phyloP scores from a whole-genome alignment of 2,113 vertebrate genomes.

The Menura novaehollandiae region DNA sequence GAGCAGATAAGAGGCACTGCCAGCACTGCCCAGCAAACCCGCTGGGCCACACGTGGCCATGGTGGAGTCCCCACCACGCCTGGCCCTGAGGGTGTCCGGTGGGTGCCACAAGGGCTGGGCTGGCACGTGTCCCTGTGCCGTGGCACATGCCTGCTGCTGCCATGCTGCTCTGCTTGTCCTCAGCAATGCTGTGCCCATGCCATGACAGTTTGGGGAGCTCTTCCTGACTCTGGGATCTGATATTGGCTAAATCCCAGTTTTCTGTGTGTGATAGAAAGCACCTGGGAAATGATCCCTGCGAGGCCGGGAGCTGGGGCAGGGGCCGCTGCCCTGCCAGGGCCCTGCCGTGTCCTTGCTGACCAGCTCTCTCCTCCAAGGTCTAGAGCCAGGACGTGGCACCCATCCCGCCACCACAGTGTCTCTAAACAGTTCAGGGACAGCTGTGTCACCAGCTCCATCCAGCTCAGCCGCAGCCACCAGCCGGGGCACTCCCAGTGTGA shows the following conservation, averaged over 20 bases:
- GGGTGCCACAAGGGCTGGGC: background rate
- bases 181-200: rapidly evolving
- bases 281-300: background rate
- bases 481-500: rapidly evolving
- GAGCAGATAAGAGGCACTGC: background rate
- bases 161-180: background rate
- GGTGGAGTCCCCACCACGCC: rapidly evolving
- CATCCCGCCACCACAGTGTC: rapidly evolving
- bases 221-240: background rate
- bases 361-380: background rate
- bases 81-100: rapidly evolving
- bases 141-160: background rate
- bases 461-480: rapidly evolving
- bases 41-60: background rate
- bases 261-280: background rate
- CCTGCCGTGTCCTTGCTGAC: background rate
- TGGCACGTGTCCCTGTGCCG: background rate
- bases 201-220: rapidly evolving
- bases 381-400: rapidly evolving
- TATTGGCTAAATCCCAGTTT: background rate
- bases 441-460: rapidly evolving
- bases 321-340: too few species aligned
- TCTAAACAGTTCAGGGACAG: rapidly evolving
- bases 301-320: background rate
- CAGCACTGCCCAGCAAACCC: background rate